A percentile compares a stretch with the other conserved stretches of the same genome.
These are phyloP conservation scores for Eilema sororculum DNA, from an alignment of 2,888 invertebrate genomes.

Conservation along the genomic window DNA sequence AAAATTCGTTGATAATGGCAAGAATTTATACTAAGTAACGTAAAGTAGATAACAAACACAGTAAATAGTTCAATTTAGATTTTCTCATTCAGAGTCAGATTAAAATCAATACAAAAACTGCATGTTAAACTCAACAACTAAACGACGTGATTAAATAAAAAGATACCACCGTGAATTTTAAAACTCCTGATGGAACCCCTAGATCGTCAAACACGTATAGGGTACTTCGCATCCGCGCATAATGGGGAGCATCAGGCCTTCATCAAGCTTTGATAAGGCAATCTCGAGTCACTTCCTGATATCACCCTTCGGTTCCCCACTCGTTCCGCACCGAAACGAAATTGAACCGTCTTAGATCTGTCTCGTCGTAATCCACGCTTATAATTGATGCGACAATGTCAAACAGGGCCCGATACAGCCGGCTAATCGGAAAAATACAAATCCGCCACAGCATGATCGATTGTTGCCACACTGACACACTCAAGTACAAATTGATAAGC, in stretches of 20 bases:
- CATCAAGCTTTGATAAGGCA: constrained; percentile 72
- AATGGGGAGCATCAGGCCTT: constrained; percentile 65
- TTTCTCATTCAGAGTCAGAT: neutral
- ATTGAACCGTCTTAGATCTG: constrained; percentile 85
- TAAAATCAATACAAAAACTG: neutral
- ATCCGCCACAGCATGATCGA: constrained; percentile 82
- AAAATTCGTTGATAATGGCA: no score
- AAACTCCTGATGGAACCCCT: constrained; percentile 11
- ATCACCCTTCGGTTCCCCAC: constrained; percentile 61
- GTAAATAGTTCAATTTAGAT: neutral
- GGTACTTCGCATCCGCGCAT: constrained; percentile 54
- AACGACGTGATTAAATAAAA: neutral
- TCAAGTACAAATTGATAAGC: constrained; percentile 50
- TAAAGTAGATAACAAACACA: no score
- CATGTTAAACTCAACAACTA: neutral
- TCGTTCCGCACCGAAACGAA: constrained; percentile 63
- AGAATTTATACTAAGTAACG: no score
- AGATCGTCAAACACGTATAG: constrained; percentile 19
- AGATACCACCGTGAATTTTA: neutral
- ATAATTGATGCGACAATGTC: constrained; percentile 87
- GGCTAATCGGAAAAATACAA: constrained; percentile 85
- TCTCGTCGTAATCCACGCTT: constrained; percentile 83
- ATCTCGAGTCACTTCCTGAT: constrained; percentile 75
- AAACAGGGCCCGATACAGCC: constrained; percentile 77
- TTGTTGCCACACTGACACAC: constrained; percentile 61